phyloP scores from a whole-genome alignment of 35 echinoderm and acorn worm genomes.

The Holothuria glaberrima region DNA sequence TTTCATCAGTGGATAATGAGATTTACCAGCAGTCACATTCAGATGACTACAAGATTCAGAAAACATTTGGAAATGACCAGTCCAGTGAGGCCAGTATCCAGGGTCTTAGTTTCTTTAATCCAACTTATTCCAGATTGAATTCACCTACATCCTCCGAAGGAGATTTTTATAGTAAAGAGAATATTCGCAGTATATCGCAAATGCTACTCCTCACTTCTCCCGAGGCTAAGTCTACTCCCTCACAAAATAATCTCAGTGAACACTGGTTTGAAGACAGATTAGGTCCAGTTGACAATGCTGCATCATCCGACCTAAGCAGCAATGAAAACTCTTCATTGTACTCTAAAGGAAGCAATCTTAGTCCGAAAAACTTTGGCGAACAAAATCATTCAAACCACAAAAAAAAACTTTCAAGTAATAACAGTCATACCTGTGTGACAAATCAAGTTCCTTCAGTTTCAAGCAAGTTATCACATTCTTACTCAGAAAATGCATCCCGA shows the following conservation, averaged over 20 bases:
- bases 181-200: constrained; percentile 10
- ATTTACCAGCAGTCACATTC: not conserved
- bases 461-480: not conserved
- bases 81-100: not conserved
- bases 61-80: not conserved
- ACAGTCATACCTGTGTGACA: not conserved
- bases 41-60: not conserved
- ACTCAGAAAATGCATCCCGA: not conserved
- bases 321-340: not conserved
- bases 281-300: not conserved
- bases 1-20: not conserved
- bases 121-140: not conserved
- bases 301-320: too few relatives aligned
- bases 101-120: not conserved
- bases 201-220: not conserved
- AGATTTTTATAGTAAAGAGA: constrained; percentile 36
- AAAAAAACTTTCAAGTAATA: not conserved
- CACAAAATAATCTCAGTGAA: too few relatives aligned
- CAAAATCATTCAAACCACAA: not conserved
- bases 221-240: not conserved
- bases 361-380: not conserved
- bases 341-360: too few relatives aligned
- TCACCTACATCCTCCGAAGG: not conserved
- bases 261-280: not conserved
- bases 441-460: not conserved